Conservation (phyloP, 2,797 vertebrate genomes). For the Pseudochirops cupreus region DNA sequence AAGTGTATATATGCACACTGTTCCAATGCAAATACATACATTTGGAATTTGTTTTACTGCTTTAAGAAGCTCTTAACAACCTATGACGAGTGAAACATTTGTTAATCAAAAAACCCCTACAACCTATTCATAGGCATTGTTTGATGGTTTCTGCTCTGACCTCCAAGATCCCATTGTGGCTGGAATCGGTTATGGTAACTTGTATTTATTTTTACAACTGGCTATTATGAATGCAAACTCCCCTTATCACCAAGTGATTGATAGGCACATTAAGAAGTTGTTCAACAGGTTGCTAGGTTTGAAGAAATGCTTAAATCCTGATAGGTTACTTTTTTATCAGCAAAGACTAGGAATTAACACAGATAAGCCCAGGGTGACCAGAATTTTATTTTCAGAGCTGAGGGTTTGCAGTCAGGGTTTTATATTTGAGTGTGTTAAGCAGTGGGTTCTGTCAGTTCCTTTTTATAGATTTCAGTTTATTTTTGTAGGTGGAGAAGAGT, state of each 20-base stretch:
- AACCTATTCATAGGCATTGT: constrained; percentile 88
- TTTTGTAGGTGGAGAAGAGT: constrained; percentile 26
- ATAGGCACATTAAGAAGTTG: constrained; percentile 90
- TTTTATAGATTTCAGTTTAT: constrained; percentile 70
- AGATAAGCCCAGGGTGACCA: constrained; percentile 85
- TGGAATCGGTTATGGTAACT: constrained; percentile 89
- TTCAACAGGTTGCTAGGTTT: constrained; percentile 89
- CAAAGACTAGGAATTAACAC: constrained; percentile 81
- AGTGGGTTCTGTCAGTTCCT: constrained; percentile 72
- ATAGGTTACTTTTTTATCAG: constrained; percentile 87
- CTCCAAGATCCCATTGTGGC: constrained; percentile 87
- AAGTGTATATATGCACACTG: constrained; percentile 77
- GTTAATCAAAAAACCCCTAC: constrained; percentile 89
- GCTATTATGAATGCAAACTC: constrained; percentile 87
- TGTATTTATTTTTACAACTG: constrained; percentile 91
- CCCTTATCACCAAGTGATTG: constrained; percentile 89
- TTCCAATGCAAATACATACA: constrained; percentile 83
- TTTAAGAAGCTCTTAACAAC: constrained; percentile 85
- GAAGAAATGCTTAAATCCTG: constrained; percentile 88
- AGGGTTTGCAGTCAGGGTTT: constrained; percentile 74
- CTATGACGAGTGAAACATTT: constrained; percentile 88
- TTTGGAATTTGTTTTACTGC: constrained; percentile 81
- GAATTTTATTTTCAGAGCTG: constrained; percentile 81
- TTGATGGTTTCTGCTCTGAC: constrained; percentile 88
- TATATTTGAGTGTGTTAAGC: constrained; percentile 77